Percentiles rank a stretch among this genome's conserved stretches.
Conservation (phyloP, 2,888 invertebrate species). For the Chymomyza procnemis region DNA sequence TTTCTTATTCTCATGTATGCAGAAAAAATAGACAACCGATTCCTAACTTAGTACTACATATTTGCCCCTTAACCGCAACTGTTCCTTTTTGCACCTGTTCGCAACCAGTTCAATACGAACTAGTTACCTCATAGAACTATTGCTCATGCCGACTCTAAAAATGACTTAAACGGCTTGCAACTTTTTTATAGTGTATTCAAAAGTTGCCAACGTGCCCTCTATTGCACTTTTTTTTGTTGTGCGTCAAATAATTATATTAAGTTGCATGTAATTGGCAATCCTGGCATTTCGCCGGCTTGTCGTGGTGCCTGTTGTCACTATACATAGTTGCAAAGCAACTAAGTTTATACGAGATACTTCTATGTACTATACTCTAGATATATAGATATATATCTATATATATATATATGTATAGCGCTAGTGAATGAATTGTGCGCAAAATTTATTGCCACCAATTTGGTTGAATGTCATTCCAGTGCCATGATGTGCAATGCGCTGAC, state of each 20-base stretch:
- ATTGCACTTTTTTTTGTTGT: conserved; percentile 24
- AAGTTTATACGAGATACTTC: no score
- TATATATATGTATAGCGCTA: conserved; percentile 21
- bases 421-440: conserved; percentile 45
- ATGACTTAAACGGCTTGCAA: no score
- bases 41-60: no score
- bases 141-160: no score
- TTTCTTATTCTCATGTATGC: no score
- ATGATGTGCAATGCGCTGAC: conserved; percentile 22
- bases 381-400: not conserved
- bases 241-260: conserved; percentile 74
- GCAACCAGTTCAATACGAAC: no score
- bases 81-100: no score
- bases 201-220: not conserved
- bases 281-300: conserved; percentile 15
- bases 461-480: conserved; percentile 65
- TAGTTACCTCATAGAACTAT: no score
- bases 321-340: no score
- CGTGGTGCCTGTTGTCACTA: not conserved
- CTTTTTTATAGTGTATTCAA: not conserved
- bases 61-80: no score
- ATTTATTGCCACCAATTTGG: conserved; percentile 73
- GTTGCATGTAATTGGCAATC: conserved; percentile 64
- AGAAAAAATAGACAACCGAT: no score
- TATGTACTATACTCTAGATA: not conserved